Evolutionary conservation across 64 coral and sea anemone species (phyloP).

Genomic region (Actinia equina): DNA sequence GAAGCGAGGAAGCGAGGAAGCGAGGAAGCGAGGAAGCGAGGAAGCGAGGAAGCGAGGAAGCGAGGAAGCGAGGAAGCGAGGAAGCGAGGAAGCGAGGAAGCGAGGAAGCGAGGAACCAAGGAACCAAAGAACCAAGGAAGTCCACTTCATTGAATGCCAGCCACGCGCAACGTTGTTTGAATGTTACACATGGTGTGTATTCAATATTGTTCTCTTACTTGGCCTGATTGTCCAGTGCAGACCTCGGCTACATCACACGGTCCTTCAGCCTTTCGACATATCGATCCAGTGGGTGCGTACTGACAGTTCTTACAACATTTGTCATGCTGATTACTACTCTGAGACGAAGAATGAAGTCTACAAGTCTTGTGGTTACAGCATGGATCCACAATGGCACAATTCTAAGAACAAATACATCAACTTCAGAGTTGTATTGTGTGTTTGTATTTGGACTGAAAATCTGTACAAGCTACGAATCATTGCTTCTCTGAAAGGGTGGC

Average conservation of each 20-base stretch:
- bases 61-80: neutral
- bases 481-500: too few relatives aligned
- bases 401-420: neutral
- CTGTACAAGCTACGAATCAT: too few relatives aligned
- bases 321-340: slow-evolving; percentile 26
- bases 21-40: too few relatives aligned
- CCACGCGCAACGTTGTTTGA: too few relatives aligned
- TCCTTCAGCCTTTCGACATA: slow-evolving; percentile 30
- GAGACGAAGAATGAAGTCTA: neutral
- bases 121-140: too few relatives aligned
- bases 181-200: neutral
- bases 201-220: neutral
- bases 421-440: neutral
- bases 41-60: neutral
- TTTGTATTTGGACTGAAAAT: too few relatives aligned
- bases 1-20: too few relatives aligned
- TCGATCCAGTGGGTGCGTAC: slow-evolving; percentile 21
- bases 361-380: slow-evolving; percentile 36
- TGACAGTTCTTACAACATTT: slow-evolving; percentile 28
- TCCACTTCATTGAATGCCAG: too few relatives aligned
- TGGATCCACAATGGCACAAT: slow-evolving; percentile 20
- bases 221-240: slow-evolving; percentile 31
- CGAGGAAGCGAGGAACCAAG: too few relatives aligned
- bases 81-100: neutral
- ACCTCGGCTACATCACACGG: slow-evolving; percentile 44